Conservation (phyloP, 2,113 vertebrate species). For the Nesoenas mayeri region DNA sequence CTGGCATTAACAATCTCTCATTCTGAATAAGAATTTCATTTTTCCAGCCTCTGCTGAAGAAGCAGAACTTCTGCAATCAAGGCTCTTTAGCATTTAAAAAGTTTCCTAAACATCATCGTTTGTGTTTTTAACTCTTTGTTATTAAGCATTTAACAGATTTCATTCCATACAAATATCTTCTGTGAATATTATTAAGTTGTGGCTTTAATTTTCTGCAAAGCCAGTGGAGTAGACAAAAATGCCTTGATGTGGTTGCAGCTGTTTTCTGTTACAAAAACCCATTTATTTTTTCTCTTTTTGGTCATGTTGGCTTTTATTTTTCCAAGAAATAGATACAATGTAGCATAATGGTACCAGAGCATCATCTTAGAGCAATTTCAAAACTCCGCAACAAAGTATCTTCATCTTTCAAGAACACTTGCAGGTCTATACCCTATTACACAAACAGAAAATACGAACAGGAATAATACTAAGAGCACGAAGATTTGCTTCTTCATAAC, state of each 20-base stretch:
- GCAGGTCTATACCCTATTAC: neutral
- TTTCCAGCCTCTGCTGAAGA: neutral
- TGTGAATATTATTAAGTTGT: conserved; percentile 38
- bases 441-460: neutral
- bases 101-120: neutral
- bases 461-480: neutral
- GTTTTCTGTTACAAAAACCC: conserved; percentile 51
- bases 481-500: neutral
- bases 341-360: neutral
- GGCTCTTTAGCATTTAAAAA: neutral
- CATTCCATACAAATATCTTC: conserved; percentile 22
- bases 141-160: conserved; percentile 53
- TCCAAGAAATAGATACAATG: neutral
- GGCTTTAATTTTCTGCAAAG: conserved; percentile 62
- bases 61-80: neutral
- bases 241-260: conserved; percentile 69
- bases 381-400: neutral
- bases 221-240: conserved; percentile 49
- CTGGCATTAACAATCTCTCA: neutral
- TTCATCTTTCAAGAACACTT: neutral
- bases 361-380: neutral
- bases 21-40: neutral
- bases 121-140: conserved; percentile 58
- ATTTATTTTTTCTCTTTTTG: neutral
- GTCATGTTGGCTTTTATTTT: conserved; percentile 1